Base-by-base conservation (phyloP, 2,113 vertebrate species). In the Crotalus helleri region DNA sequence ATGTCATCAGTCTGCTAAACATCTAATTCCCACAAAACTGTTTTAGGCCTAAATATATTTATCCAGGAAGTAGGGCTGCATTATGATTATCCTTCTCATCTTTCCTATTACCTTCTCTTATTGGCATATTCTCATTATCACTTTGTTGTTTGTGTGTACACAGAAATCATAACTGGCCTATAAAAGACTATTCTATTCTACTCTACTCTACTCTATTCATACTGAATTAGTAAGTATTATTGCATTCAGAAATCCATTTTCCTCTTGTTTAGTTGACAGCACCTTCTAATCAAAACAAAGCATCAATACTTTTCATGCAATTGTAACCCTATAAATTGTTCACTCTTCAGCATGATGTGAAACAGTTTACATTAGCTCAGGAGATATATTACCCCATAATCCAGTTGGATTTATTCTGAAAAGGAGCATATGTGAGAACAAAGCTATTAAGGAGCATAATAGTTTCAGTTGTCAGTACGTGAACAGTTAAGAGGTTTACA, bases 271-370 rank as follows among this genome's bases (percentile, higher is more conserved):
- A 88, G 13, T 81, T 69, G 29, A 15, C 3, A 0, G 0, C 53
- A 8, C n/a, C 23, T 44, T 87, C 51, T 74, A 74, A 92, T 88
- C 19, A 33, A 54, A 11, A 54, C 26, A 92, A 88, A 29, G 8
- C 61, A 57, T 57, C 87, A 74, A 15, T n/a, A 21, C 49, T 88
- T 88, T 85, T 51, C 29, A 91, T 46, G 5, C 74, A 87, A 39
- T 29, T 54, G 53, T 88, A n/a, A 55, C 61, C 87, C 51, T 92
- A 24, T 44, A 92, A 92, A 92, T 74, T 57, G 54, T 33, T 88
- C 91, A 88, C 33, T 88, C 91, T 64, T 89, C 87, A 92, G 59
- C 86, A 81, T 74, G 59, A 55, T 24, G n/a, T 57, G n/a, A 92
- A 89, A 89, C 74, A 92, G 87, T 89, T 89, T 81, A 55, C 46